A percentile compares a stretch with the other conserved stretches of the same genome.
Conservation (phyloP, 2,113 vertebrate genomes). For the Neogobius melanostomus region DNA sequence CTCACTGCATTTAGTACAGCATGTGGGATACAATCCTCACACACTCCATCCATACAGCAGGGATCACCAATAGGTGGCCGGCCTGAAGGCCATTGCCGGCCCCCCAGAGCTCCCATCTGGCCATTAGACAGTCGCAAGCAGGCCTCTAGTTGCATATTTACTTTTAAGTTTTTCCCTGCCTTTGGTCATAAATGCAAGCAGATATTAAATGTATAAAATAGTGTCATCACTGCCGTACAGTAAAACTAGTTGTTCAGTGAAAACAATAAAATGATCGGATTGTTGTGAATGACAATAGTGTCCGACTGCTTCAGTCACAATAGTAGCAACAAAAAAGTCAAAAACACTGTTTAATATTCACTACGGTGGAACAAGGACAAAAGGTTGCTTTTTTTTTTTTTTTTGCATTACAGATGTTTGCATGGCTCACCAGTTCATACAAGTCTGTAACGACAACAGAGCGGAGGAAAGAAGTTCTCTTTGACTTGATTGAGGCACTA, state of each 20-base stretch:
- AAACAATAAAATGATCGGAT: neutral
- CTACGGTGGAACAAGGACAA: constrained; percentile 30
- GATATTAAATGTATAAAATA: no score
- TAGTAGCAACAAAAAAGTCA: constrained; percentile 10
- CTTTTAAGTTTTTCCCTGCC: no score
- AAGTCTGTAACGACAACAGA: constrained; percentile 45
- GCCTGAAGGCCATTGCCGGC: no score
- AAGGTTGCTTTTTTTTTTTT: constrained; percentile 16
- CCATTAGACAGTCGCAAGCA: no score
- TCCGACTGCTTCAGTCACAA: neutral
- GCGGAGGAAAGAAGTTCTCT: constrained; percentile 18
- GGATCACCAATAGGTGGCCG: no score
- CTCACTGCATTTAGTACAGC: no score
- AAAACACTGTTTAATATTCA: constrained; percentile 37
- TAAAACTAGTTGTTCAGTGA: neutral
- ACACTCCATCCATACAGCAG: neutral
- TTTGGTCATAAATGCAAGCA: no score
- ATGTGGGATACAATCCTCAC: no score
- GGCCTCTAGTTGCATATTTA: no score
- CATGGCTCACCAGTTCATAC: constrained; percentile 33
- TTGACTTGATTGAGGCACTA: constrained; percentile 43
- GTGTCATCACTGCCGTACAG: no score
- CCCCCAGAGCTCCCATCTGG: no score
- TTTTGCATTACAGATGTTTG: constrained; percentile 29
- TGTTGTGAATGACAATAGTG: neutral